Percentiles rank a stretch among this genome's conserved stretches.
These are phyloP conservation scores for Salpingus planirostris DNA, from an alignment of 2,888 invertebrate species.

Conservation along the genomic window DNA sequence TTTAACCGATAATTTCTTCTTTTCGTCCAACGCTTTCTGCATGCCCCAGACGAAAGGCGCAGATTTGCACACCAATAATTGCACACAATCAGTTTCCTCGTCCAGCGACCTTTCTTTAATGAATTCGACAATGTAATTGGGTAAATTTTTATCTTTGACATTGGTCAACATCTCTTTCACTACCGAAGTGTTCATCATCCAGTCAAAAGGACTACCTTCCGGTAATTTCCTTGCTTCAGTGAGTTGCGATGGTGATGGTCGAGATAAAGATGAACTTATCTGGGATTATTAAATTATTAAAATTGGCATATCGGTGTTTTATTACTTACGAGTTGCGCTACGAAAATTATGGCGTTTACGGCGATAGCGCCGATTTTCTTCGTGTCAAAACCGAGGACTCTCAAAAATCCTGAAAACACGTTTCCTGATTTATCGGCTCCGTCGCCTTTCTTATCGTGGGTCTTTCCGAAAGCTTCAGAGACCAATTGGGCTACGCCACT, in stretches of 20 bases:
- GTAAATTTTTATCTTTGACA: constrained; percentile 54
- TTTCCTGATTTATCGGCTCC: constrained; percentile 31
- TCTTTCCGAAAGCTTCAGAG: constrained; percentile 45
- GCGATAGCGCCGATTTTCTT: constrained; percentile 72
- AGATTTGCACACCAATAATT: constrained; percentile 66
- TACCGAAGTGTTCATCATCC: constrained; percentile 56
- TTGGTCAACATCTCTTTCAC: constrained; percentile 49
- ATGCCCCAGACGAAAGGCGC: constrained; percentile 69
- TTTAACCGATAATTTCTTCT: constrained; percentile 26
- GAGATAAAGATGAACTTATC: constrained; percentile 52
- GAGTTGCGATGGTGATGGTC: constrained; percentile 39
- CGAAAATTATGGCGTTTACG: constrained; percentile 72
- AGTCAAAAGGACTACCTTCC: constrained; percentile 46
- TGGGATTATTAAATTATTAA: constrained; percentile 34
- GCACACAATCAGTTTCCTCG: constrained; percentile 60
- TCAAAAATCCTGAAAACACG: constrained; percentile 50
- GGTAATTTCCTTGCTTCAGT: constrained; percentile 25
- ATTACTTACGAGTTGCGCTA: constrained; percentile 73
- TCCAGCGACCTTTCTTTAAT: constrained; percentile 47
- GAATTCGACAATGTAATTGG: constrained; percentile 52
- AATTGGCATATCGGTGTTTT: too few species aligned
- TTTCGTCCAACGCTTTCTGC: constrained; percentile 54
- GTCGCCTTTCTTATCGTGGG: constrained; percentile 20
- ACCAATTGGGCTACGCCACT: constrained; percentile 55
- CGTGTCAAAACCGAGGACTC: constrained; percentile 66